Conservation (phyloP, 1,140 invertebrate species). For the Scaptomyza montana region DNA sequence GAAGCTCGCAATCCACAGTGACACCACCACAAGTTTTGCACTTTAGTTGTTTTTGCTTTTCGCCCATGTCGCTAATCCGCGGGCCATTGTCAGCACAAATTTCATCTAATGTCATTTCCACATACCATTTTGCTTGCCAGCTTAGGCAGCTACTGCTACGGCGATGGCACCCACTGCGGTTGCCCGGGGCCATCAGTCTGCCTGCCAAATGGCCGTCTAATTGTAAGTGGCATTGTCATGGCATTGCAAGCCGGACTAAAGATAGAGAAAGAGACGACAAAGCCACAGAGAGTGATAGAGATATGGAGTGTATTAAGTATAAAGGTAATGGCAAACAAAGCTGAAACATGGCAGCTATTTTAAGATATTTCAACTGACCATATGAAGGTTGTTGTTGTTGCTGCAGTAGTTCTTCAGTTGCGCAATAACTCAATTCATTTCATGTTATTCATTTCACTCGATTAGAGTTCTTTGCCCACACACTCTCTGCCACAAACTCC, state of each 20-base stretch:
- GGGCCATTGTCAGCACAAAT: conserved; percentile 71
- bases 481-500: too few species aligned
- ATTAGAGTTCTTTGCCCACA: conserved; percentile 23
- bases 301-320: not conserved
- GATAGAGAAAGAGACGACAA: not conserved
- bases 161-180: not conserved
- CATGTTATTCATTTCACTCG: conserved; percentile 40
- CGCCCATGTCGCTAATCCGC: conserved; percentile 58
- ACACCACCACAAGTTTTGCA: conserved; percentile 38
- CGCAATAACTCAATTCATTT: conserved; percentile 28
- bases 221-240: conserved; percentile 46
- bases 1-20: conserved; percentile 30
- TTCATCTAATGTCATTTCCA: conserved; percentile 68
- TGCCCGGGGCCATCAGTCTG: conserved; percentile 30
- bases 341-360: conserved; percentile 26
- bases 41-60: conserved; percentile 38
- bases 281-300: not conserved
- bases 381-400: too few species aligned
- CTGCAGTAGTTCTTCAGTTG: not conserved
- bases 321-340: conserved; percentile 7
- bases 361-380: conserved; percentile 19
- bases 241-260: not conserved
- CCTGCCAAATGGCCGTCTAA: conserved; percentile 34
- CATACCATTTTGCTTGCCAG: conserved; percentile 36
- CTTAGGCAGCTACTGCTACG: conserved; percentile 16